phyloP scores from a whole-genome alignment of 2,888 invertebrate genomes.

The Platycheirus albimanus region DNA sequence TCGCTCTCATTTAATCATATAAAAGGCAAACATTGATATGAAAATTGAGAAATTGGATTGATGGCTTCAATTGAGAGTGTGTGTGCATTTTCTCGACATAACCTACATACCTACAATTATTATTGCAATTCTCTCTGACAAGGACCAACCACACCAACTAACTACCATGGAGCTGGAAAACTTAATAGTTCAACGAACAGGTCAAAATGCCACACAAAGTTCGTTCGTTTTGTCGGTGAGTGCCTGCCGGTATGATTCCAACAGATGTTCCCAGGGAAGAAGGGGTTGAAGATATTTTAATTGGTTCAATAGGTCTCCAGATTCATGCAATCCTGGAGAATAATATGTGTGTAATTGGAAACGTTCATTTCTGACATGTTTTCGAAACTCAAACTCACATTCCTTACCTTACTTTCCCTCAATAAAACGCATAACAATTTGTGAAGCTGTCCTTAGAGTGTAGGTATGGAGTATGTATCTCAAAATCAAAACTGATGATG shows the following conservation, averaged over 20 bases:
- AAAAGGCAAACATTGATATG: slow-evolving; percentile 74
- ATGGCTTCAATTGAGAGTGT: slow-evolving; percentile 41
- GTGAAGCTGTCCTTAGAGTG: not conserved
- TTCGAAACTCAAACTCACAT: not conserved
- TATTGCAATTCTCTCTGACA: slow-evolving; percentile 45
- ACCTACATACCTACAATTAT: slow-evolving; percentile 46
- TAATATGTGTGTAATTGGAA: slow-evolving; percentile 10
- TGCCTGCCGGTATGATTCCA: not conserved
- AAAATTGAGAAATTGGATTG: slow-evolving; percentile 73
- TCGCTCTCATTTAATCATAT: slow-evolving; percentile 71
- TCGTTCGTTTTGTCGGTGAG: not conserved
- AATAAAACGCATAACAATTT: too few relatives aligned
- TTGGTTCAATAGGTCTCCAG: slow-evolving; percentile 38
- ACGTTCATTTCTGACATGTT: slow-evolving; percentile 1
- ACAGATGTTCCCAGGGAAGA: too few relatives aligned
- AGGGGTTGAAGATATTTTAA: slow-evolving; percentile 58
- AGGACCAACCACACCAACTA: too few relatives aligned
- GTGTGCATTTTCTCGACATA: slow-evolving; percentile 45
- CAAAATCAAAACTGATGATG: slow-evolving; percentile 19
- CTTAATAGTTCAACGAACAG: slow-evolving; percentile 8
- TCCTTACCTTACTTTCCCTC: too few relatives aligned
- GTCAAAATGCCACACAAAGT: slow-evolving; percentile 36
- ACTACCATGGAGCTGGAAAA: slow-evolving; percentile 29
- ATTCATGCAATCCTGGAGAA: too few relatives aligned
- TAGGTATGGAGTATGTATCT: not conserved